These are phyloP conservation scores for Philhelius pedissequus DNA, from an alignment of 2,888 invertebrate species.

Conservation along the genomic window DNA sequence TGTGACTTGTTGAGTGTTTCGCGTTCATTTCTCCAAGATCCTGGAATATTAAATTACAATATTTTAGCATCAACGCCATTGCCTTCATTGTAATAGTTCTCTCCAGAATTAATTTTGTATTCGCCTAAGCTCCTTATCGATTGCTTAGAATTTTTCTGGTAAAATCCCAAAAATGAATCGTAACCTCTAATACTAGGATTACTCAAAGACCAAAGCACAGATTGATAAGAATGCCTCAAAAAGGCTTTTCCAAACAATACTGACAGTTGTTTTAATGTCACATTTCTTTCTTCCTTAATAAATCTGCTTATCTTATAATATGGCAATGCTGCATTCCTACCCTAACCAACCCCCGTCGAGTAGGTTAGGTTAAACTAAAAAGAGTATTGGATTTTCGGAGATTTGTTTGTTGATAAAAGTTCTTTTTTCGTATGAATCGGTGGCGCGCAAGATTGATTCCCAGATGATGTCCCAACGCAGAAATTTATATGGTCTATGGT, in stretches of 20 bases:
- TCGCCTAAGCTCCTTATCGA: too few relatives aligned
- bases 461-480: background rate
- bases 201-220: too few relatives aligned
- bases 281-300: background rate
- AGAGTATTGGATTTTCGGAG: conserved; percentile 30
- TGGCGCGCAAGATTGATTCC: background rate
- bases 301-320: background rate
- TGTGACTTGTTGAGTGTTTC: too few relatives aligned
- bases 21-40: too few relatives aligned
- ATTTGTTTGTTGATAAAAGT: conserved; percentile 44
- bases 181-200: background rate
- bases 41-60: too few relatives aligned
- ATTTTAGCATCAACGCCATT: too few relatives aligned
- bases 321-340: background rate
- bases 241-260: background rate
- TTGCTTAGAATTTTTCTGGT: too few relatives aligned
- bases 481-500: conserved; percentile 20
- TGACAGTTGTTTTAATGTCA: background rate
- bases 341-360: background rate
- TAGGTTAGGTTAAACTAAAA: background rate
- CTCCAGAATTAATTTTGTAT: too few relatives aligned
- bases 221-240: background rate
- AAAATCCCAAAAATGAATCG: background rate
- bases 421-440: background rate
- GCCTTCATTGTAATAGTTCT: too few relatives aligned